These are phyloP conservation scores for Chaetodon auriga DNA, from an alignment of 2,113 vertebrate species.

Conservation along the genomic window DNA sequence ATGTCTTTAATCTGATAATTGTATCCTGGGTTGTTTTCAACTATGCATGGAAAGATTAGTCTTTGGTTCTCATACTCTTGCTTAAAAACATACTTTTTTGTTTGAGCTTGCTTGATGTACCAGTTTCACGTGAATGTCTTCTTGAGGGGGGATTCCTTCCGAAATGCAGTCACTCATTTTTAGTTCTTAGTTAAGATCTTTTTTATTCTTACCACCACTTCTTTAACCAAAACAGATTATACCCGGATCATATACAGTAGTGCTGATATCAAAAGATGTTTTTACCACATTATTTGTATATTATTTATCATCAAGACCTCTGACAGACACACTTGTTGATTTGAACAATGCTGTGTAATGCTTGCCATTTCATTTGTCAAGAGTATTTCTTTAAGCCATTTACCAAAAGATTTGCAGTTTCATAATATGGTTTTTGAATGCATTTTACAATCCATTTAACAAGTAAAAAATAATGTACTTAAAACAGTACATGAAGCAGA, in stretches of 20 bases:
- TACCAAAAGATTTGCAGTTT: background rate
- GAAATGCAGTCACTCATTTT: background rate
- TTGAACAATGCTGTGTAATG: background rate
- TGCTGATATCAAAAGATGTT: background rate
- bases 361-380: background rate
- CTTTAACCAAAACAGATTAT: background rate
- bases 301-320: background rate
- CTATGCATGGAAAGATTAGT: background rate
- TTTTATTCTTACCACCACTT: background rate
- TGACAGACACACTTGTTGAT: slow-evolving; percentile 12
- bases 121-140: background rate
- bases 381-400: background rate
- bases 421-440: background rate
- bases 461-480: background rate
- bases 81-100: background rate
- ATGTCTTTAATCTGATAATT: background rate
- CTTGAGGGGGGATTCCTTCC: background rate
- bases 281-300: background rate
- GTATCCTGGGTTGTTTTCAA: background rate
- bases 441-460: background rate
- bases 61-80: background rate
- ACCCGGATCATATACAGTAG: background rate
- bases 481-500: background rate
- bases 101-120: background rate
- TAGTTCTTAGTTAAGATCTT: background rate